Conservation (phyloP, 2,113 vertebrate species). For the Nycticryphes semicollaris region DNA sequence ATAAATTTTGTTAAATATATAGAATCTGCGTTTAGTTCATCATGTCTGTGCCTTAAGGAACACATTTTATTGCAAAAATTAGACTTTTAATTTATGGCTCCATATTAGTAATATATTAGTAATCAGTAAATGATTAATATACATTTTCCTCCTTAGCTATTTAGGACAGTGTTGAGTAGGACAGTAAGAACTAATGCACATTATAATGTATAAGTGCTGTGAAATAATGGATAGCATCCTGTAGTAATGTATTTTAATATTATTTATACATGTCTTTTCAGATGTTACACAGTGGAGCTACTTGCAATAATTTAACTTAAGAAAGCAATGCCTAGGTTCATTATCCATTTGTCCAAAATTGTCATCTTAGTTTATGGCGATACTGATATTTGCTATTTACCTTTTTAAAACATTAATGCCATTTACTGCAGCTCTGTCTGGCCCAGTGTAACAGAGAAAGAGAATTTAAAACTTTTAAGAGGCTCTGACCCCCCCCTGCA, state of each 20-base stretch:
- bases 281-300: neutral
- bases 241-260: conserved; percentile 62
- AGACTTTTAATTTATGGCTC: neutral
- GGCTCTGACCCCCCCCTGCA: neutral
- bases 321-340: neutral
- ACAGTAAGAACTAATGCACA: conserved; percentile 60
- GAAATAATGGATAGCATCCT: conserved; percentile 63
- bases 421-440: conserved; percentile 24
- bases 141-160: conserved; percentile 58
- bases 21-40: neutral
- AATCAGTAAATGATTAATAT: conserved; percentile 75
- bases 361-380: conserved; percentile 1
- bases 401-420: conserved; percentile 53
- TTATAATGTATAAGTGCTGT: conserved; percentile 24
- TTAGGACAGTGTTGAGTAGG: conserved; percentile 58
- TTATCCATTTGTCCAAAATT: conserved; percentile 24
- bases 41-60: conserved; percentile 1
- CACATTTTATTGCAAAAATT: conserved; percentile 17
- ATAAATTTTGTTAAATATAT: neutral
- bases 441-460: neutral
- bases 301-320: conserved; percentile 1
- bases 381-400: conserved; percentile 14
- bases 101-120: conserved; percentile 70
- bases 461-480: neutral
- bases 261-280: conserved; percentile 59